A percentile compares a stretch with the other conserved stretches of the same genome.
These are phyloP conservation scores for Vollenhovia emeryi DNA, from an alignment of 1,140 invertebrate genomes.

Conservation along the genomic window DNA sequence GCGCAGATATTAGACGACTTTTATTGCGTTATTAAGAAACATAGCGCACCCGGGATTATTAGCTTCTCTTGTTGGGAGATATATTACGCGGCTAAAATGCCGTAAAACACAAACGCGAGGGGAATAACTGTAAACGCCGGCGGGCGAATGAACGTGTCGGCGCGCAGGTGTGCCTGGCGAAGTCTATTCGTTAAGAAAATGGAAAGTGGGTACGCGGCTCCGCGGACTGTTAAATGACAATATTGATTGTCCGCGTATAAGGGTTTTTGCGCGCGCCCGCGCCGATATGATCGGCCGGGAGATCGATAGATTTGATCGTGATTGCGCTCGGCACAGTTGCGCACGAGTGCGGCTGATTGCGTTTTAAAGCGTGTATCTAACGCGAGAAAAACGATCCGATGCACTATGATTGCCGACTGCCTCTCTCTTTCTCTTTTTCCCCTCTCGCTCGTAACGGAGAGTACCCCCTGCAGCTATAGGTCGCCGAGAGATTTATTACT, in stretches of 20 bases:
- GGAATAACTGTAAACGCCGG: constrained; percentile 38
- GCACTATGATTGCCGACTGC: constrained; percentile 63
- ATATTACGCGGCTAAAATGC: not conserved
- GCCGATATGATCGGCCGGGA: constrained; percentile 59
- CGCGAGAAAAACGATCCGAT: constrained; percentile 68
- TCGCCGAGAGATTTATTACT: constrained; percentile 69
- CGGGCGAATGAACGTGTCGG: constrained; percentile 11
- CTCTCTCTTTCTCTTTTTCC: not conserved
- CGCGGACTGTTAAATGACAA: constrained; percentile 65
- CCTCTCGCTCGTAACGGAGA: constrained; percentile 62
- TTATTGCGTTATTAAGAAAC: constrained; percentile 35
- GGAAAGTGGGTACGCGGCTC: constrained; percentile 58
- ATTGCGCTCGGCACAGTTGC: constrained; percentile 66
- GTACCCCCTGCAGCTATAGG: constrained; percentile 64
- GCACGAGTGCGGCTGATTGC: constrained; percentile 75
- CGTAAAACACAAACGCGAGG: constrained; percentile 17
- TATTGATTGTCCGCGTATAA: constrained; percentile 61
- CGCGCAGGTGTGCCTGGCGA: constrained; percentile 57
- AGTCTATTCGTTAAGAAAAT: constrained; percentile 64
- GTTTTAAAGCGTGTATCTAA: constrained; percentile 70
- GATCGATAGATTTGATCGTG: constrained; percentile 71
- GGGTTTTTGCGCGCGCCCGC: constrained; percentile 64
- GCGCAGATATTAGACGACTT: not conserved
- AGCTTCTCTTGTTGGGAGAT: constrained; percentile 5
- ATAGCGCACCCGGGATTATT: constrained; percentile 9